These are phyloP conservation scores for Halictus quadricinctus DNA, from an alignment of 2,888 invertebrate genomes.

Conservation along the genomic window DNA sequence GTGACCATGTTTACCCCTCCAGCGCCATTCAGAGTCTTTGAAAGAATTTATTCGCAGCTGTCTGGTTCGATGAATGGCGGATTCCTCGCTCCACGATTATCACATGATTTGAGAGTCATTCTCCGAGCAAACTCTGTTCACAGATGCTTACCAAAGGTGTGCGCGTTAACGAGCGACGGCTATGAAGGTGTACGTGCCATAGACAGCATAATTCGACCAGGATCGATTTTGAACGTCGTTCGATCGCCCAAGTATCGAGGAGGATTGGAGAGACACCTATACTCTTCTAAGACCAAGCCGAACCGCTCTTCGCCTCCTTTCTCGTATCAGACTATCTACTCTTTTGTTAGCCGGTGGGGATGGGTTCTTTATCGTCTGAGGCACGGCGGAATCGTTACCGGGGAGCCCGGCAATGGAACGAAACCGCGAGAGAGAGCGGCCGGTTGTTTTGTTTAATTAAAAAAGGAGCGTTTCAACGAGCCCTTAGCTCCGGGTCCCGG, in stretches of 20 bases:
- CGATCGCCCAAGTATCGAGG: not conserved
- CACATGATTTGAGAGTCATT: not conserved
- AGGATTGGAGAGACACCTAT: not conserved
- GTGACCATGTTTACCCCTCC: not conserved
- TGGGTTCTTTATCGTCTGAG: constrained; percentile 7
- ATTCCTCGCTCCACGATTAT: not conserved
- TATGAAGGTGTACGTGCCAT: not conserved
- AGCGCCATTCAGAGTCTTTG: not conserved
- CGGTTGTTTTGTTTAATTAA: constrained; percentile 70
- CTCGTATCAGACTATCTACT: constrained; percentile 6
- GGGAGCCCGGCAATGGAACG: constrained; percentile 12
- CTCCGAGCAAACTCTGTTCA: not conserved
- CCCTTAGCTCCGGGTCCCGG: constrained; percentile 24
- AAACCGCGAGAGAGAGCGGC: constrained; percentile 55
- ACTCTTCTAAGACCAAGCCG: not conserved
- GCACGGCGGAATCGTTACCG: constrained; percentile 5
- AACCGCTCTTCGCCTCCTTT: not conserved
- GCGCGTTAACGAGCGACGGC: not conserved
- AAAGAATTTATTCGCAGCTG: not conserved
- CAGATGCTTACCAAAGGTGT: not conserved
- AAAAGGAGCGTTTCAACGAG: constrained; percentile 45
- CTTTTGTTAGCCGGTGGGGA: not conserved
- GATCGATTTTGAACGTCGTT: not conserved
- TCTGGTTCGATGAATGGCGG: not conserved
- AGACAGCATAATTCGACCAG: not conserved